Conservation (phyloP, 2,888 invertebrate genomes). For the Caradrina kadenii region DNA sequence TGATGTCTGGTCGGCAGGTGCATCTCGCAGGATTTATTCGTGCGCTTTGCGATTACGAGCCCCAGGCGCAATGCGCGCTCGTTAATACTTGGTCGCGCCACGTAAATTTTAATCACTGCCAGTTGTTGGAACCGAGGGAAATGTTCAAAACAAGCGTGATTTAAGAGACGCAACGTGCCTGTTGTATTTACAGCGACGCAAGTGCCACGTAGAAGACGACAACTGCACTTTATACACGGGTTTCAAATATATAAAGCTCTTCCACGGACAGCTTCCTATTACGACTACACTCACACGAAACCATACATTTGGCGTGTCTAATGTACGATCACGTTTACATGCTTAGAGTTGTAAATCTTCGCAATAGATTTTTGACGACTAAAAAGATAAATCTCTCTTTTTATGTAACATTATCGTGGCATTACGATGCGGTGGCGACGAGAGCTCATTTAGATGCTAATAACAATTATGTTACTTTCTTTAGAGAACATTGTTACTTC, state of each 20-base stretch:
- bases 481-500: conserved; percentile 8
- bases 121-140: conserved; percentile 87
- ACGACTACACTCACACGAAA: conserved; percentile 17
- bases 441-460: conserved; percentile 21
- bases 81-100: conserved; percentile 89
- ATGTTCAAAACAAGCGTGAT: conserved; percentile 88
- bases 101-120: conserved; percentile 90
- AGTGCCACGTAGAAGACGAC: conserved; percentile 60
- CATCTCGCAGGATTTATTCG: conserved; percentile 88
- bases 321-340: conserved; percentile 32
- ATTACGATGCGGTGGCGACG: conserved; percentile 30
- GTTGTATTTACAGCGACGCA: conserved; percentile 73
- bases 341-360: conserved; percentile 33
- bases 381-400: conserved; percentile 58
- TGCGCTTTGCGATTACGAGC: conserved; percentile 82
- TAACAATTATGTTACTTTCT: conserved; percentile 32
- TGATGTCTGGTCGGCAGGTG: conserved; percentile 80
- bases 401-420: conserved; percentile 53
- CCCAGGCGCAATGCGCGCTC: conserved; percentile 85
- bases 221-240: conserved; percentile 42
- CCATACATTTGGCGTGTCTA: conserved; percentile 35
- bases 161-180: conserved; percentile 82
- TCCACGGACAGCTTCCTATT: conserved; percentile 6
- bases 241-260: conserved; percentile 29
- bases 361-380: conserved; percentile 47